Evolutionary conservation across 2,797 vertebrate species (phyloP), one percentile per base, ranked within the genome.

Genomic region (Moxostoma hubbsi): DNA sequence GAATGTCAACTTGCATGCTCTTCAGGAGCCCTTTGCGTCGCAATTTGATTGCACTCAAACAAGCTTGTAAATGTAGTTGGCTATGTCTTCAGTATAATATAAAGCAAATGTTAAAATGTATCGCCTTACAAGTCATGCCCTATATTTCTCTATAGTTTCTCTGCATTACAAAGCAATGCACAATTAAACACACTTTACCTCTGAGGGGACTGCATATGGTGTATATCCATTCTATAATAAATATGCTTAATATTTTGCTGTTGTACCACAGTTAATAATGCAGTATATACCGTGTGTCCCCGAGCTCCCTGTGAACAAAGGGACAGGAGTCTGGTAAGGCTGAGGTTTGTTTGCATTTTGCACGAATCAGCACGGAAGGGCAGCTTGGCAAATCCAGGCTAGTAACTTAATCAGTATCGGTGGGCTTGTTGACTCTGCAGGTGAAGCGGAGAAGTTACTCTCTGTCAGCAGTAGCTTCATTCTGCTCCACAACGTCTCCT

Each of bases 381-480:
- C 81, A 68, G 80, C 76, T 65, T 63, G 71, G 82, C 82, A 85
- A 86, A 87, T 61, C 55, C 63, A 63, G 18, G 70, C 18, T 61
- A 53, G 82, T 82, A 86, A 86, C 83, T 77, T 82, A 86, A 91
- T 90, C 89, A 88, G 88, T 77, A 68, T 43, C 58, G 59, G 43
- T 83, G 61, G 70, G 67, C 50, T 90, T 84, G 62, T 81, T 83
- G 87, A 83, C 82, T 86, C 80, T 65, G 85, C 84, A 66, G 67
- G 67, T 66, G 62, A 78, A 15, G 36, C 36, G 11, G 66, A 76
- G 77, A 86, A 84, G 83, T 85, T 79, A 75, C 61, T 16, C 87
- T 82, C 75, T 85, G 85, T 87, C 82, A 87, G 86, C 86, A 75
- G 83, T 67, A 76, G 72, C 88, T 87, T 85, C 85, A 72, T 47